Evolutionary conservation across 1,140 invertebrate genomes (phyloP), one percentile per base, ranked within the genome.

Genomic region (Drosophila ambigua): DNA sequence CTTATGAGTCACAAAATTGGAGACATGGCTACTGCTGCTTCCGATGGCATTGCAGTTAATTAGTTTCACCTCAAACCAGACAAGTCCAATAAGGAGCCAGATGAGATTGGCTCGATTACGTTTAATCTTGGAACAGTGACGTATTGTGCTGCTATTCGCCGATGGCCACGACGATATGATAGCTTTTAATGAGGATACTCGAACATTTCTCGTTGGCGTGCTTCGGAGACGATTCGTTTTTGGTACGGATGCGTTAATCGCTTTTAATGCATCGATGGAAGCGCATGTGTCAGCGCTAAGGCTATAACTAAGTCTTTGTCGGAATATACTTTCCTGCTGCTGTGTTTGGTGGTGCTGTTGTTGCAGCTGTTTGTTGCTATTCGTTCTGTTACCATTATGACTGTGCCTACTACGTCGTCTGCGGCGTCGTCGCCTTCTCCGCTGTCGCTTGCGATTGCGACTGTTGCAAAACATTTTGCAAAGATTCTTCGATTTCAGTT

Each of bases 71-170:
- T 91, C 90, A 7, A 91, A 72, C 90, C 90, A 91, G 16, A 91
- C 89, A 9, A 91, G 72, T 5, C 90, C 90, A 46, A 91, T 90
- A 4, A 91, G 64, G n/a, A 91, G 53, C 90, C 90, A 91, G 2
- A 91, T 59, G 8, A 91, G 80, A 64, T 91, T 91, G 0, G 77
- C 48, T 0, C 83, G 73, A 43, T 77, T 79, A 1, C 80, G 72
- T 49, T 90, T 89, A 24, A 54, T 48, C 52, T 71, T 77, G 16
- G 78, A 64, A 51, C 62, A 68, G 49, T 60, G 63, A 24, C 73
- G 46, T 28, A 67, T 55, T 16, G 73, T 52, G 41, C 4, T 53
- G 24, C 43, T 53, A 50, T 53, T 60, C 7, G 16, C 24, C 5
- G 58, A 44, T 2, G 68, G 35, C 49, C 68, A 78, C 15, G 63